Evolutionary conservation across 2,888 invertebrate genomes (phyloP).

Genomic region (Phalera bucephala): DNA sequence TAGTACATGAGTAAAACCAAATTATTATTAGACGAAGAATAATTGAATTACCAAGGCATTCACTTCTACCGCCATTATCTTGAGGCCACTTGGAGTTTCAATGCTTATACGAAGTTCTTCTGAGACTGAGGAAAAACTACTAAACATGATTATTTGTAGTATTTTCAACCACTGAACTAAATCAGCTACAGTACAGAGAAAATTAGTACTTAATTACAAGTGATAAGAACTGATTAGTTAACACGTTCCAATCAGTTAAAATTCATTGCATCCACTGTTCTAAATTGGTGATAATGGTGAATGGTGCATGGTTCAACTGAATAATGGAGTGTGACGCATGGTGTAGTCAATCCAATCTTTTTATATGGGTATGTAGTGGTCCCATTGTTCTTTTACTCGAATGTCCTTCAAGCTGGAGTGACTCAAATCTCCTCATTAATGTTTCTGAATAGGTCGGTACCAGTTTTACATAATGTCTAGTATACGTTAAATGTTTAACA

Average conservation of each 20-base stretch:
- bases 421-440: constrained; percentile 2
- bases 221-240: constrained; percentile 12
- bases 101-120: too few relatives aligned
- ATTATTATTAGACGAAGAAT: too few relatives aligned
- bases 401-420: background rate
- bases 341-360: background rate
- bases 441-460: constrained; percentile 4
- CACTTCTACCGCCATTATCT: background rate
- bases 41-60: background rate
- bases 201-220: constrained; percentile 16
- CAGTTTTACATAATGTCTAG: background rate
- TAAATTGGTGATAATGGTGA: background rate
- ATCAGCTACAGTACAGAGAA: constrained; percentile 11
- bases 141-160: too few relatives aligned
- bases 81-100: too few relatives aligned
- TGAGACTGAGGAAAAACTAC: too few relatives aligned
- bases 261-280: background rate
- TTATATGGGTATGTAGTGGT: background rate
- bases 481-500: background rate
- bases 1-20: too few relatives aligned
- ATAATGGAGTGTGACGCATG: background rate
- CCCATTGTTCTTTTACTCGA: background rate
- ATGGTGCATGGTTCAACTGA: too few relatives aligned
- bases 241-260: too few relatives aligned
- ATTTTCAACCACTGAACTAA: constrained; percentile 8